These are phyloP conservation scores for Camponotus pennsylvanicus DNA, from an alignment of 1,140 invertebrate genomes.

Conservation along the genomic window DNA sequence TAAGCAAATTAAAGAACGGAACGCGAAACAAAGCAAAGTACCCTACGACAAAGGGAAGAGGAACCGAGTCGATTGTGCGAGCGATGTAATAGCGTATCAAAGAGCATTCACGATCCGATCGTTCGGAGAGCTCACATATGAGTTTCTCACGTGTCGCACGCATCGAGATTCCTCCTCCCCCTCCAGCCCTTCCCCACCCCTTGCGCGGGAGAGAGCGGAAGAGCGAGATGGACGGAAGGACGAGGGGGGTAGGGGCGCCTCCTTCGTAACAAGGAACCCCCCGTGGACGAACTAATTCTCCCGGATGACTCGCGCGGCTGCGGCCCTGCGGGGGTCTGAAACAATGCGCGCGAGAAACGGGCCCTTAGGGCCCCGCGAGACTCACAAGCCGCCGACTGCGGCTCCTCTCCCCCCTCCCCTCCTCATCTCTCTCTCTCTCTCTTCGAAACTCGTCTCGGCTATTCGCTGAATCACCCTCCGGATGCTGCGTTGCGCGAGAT, in stretches of 20 bases:
- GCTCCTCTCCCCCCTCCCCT: constrained; percentile 24
- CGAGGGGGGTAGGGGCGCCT: constrained; percentile 59
- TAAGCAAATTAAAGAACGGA: background rate
- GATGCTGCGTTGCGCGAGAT: constrained; percentile 66
- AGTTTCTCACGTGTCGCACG: constrained; percentile 76
- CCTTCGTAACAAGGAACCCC: constrained; percentile 84
- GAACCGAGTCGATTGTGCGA: constrained; percentile 25
- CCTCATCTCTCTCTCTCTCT: no score
- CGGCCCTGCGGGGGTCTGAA: constrained; percentile 84
- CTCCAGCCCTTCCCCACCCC: no score
- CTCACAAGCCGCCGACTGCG: constrained; percentile 67
- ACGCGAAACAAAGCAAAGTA: background rate
- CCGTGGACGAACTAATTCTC: constrained; percentile 85
- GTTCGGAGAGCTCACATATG: constrained; percentile 50
- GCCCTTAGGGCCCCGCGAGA: constrained; percentile 73
- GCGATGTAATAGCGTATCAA: constrained; percentile 41
- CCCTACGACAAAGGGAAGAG: background rate
- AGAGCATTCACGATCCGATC: constrained; percentile 50
- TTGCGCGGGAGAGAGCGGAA: background rate
- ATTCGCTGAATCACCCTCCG: constrained; percentile 79
- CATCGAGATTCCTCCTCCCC: constrained; percentile 47
- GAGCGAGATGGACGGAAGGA: background rate
- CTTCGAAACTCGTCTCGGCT: constrained; percentile 61
- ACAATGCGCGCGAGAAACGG: constrained; percentile 84
- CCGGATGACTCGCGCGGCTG: constrained; percentile 84